Percentiles rank a stretch among this genome's conserved stretches.
These are phyloP conservation scores for Rhagonycha lutea DNA, from an alignment of 2,888 invertebrate species.

Conservation along the genomic window DNA sequence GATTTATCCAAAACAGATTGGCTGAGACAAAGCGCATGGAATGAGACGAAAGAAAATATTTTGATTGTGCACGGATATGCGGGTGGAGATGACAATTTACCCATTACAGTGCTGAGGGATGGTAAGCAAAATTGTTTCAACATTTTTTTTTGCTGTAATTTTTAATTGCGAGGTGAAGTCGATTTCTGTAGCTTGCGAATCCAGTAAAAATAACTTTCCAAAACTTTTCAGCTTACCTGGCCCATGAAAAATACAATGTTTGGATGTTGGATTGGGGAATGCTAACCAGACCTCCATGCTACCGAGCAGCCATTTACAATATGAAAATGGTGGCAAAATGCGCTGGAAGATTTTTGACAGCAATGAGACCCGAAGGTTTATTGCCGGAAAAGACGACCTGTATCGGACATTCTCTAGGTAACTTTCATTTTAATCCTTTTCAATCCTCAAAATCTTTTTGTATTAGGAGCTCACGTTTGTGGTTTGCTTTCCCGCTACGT, in stretches of 20 bases:
- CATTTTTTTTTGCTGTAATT: too few relatives aligned
- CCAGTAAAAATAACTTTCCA: background rate
- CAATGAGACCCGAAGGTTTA: constrained; percentile 67
- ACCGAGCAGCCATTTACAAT: constrained; percentile 73
- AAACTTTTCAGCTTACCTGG: constrained; percentile 65
- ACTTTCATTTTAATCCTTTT: background rate
- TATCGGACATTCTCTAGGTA: constrained; percentile 70
- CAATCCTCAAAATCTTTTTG: background rate
- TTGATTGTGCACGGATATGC: constrained; percentile 78
- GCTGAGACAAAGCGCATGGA: constrained; percentile 73
- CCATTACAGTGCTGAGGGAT: constrained; percentile 74
- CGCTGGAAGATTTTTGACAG: constrained; percentile 66
- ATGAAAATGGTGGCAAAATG: constrained; percentile 73
- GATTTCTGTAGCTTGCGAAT: background rate
- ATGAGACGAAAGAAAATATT: constrained; percentile 70
- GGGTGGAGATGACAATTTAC: constrained; percentile 74
- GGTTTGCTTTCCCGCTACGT: constrained; percentile 75
- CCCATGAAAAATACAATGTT: constrained; percentile 75
- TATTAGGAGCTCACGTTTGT: constrained; percentile 75
- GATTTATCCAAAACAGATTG: constrained; percentile 66
- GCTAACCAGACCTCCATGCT: constrained; percentile 70
- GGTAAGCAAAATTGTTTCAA: constrained; percentile 55
- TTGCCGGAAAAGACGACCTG: constrained; percentile 70
- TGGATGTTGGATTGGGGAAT: constrained; percentile 80
- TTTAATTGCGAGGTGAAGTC: too few relatives aligned